Evolutionary conservation across 1,140 invertebrate genomes (phyloP).

Genomic region (Drosophila gunungcola): DNA sequence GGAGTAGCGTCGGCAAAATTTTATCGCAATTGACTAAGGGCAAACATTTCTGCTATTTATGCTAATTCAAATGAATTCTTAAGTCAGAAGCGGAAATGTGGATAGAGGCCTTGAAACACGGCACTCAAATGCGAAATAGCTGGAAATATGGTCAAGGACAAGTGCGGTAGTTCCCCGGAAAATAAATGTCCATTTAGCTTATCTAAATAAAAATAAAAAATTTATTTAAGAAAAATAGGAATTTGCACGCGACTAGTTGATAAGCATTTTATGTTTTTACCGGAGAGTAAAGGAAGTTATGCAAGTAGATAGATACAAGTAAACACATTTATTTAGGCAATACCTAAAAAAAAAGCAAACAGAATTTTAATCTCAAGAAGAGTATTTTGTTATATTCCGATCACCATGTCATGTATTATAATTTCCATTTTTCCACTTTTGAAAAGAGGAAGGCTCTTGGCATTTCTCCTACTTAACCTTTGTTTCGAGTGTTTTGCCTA

Average conservation of each 20-base stretch:
- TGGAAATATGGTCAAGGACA: background rate
- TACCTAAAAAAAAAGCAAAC: too few relatives aligned
- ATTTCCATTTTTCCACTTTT: background rate
- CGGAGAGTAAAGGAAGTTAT: too few relatives aligned
- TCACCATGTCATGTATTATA: background rate
- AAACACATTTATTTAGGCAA: too few relatives aligned
- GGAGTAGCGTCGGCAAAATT: background rate
- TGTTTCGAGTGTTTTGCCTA: constrained; percentile 4
- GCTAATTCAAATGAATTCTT: constrained; percentile 57
- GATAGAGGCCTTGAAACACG: constrained; percentile 3
- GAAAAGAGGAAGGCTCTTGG: background rate
- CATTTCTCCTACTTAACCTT: background rate
- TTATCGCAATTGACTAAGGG: constrained; percentile 37
- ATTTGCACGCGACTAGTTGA: too few relatives aligned
- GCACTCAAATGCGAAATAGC: background rate
- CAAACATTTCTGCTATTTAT: constrained; percentile 25
- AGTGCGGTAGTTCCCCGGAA: constrained; percentile 6
- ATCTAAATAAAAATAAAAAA: too few relatives aligned
- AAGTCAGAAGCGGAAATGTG: constrained; percentile 37
- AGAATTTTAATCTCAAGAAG: too few relatives aligned
- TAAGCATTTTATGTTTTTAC: too few relatives aligned
- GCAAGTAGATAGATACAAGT: too few relatives aligned
- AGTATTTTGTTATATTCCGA: background rate
- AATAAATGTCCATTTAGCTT: background rate
- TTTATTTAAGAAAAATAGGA: too few relatives aligned